A percentile compares a stretch with the other conserved stretches of the same genome.
Conservation (phyloP, 1,140 invertebrate genomes). For the Paralvinella palmiformis region DNA sequence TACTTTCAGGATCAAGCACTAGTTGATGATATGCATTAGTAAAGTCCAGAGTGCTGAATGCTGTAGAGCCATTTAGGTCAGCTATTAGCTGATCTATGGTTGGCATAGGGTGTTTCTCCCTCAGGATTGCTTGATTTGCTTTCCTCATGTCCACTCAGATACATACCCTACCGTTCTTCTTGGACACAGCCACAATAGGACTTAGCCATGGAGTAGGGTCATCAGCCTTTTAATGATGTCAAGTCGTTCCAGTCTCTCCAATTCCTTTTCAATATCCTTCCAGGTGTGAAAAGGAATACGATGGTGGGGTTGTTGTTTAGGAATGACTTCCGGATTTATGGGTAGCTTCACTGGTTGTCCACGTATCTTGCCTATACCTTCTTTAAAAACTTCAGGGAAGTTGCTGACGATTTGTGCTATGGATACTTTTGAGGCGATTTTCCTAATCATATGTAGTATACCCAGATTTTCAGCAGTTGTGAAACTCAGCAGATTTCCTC, state of each 20-base stretch:
- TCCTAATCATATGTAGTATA: not conserved
- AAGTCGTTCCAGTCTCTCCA: slow-evolving; percentile 23
- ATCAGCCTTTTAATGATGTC: no score
- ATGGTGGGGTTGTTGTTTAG: slow-evolving; percentile 11
- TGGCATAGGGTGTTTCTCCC: slow-evolving; percentile 29
- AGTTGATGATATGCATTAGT: slow-evolving; percentile 31
- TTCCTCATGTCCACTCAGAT: slow-evolving; percentile 31
- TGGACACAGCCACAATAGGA: slow-evolving; percentile 30
- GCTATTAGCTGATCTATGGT: slow-evolving; percentile 29
- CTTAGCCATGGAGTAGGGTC: slow-evolving; percentile 36
- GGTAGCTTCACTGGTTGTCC: not conserved
- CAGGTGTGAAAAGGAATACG: slow-evolving; percentile 25
- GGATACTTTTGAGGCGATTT: not conserved
- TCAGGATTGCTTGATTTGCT: slow-evolving; percentile 27
- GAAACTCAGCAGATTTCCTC: no score
- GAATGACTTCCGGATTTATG: not conserved
- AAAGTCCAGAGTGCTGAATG: slow-evolving; percentile 33
- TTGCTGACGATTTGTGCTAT: not conserved
- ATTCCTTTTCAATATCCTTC: slow-evolving; percentile 21
- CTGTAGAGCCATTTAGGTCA: slow-evolving; percentile 24
- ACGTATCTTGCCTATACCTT: not conserved
- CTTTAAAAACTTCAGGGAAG: no score
- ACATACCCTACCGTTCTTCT: slow-evolving; percentile 23
- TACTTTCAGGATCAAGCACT: slow-evolving; percentile 26
- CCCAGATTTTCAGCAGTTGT: no score